Conservation (phyloP, 2,888 invertebrate genomes). For the Drosophila pegasa region DNA sequence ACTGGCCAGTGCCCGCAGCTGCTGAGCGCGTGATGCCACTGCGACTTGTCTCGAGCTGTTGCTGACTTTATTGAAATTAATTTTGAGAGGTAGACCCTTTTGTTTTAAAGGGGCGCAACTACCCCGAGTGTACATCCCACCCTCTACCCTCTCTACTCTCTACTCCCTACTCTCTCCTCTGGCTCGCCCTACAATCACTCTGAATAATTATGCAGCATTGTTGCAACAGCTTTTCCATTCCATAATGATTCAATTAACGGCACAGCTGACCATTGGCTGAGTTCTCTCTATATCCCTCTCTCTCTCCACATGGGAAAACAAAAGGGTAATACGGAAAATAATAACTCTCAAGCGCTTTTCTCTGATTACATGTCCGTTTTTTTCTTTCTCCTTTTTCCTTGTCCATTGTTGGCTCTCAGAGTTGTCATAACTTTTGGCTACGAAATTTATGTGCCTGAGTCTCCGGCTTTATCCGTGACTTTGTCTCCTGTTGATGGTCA, state of each 20-base stretch:
- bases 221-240: constrained; percentile 44
- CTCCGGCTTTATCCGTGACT: constrained; percentile 33
- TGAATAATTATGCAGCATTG: constrained; percentile 77
- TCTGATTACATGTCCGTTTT: constrained; percentile 43
- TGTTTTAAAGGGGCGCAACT: constrained; percentile 54
- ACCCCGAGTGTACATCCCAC: not conserved
- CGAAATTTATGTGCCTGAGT: constrained; percentile 50
- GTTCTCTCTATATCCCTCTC: not conserved
- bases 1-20: constrained; percentile 52
- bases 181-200: constrained; percentile 60
- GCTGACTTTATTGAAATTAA: constrained; percentile 71
- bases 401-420: constrained; percentile 45
- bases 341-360: constrained; percentile 28
- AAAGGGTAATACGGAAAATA: constrained; percentile 47
- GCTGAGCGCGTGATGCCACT: constrained; percentile 17
- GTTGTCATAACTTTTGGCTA: constrained; percentile 64
- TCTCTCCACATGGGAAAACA: constrained; percentile 55
- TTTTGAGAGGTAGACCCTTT: constrained; percentile 48
- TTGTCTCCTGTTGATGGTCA: constrained; percentile 44
- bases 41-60: constrained; percentile 28
- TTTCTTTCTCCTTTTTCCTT: constrained; percentile 4
- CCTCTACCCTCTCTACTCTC: not conserved
- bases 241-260: constrained; percentile 80
- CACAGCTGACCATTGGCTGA: constrained; percentile 70
- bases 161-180: not conserved